Conservation (phyloP, 2,797 vertebrate genomes). For the Poecilia gillii region DNA sequence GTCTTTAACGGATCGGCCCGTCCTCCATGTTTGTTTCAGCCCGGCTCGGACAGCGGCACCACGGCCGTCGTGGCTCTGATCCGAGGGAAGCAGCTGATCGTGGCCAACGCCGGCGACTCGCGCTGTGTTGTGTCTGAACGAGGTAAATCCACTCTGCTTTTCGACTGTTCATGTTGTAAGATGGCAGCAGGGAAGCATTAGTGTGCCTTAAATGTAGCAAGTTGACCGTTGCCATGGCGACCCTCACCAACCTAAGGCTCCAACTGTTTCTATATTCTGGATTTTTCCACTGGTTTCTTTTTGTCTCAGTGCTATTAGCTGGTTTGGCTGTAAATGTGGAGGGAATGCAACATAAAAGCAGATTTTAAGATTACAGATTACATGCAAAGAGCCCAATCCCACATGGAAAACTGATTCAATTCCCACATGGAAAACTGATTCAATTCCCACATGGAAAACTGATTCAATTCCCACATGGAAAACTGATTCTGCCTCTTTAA, state of each 20-base stretch:
- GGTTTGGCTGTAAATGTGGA: neutral
- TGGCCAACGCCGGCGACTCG: conserved; percentile 97
- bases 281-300: neutral
- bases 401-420: no score
- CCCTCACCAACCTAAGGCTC: neutral
- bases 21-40: conserved; percentile 75
- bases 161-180: neutral
- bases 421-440: no score
- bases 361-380: neutral
- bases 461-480: no score
- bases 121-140: conserved; percentile 95
- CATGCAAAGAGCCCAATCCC: neutral
- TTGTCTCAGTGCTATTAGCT: neutral
- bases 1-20: neutral
- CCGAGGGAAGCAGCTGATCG: conserved; percentile 95
- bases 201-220: neutral
- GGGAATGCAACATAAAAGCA: neutral
- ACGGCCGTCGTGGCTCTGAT: conserved; percentile 96
- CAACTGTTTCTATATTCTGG: neutral
- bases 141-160: conserved; percentile 52
- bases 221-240: neutral
- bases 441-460: no score
- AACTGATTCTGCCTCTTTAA: neutral
- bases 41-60: conserved; percentile 97
- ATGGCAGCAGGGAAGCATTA: neutral